Conservation (phyloP, 2,888 invertebrate species). For the Baccha elongata region DNA sequence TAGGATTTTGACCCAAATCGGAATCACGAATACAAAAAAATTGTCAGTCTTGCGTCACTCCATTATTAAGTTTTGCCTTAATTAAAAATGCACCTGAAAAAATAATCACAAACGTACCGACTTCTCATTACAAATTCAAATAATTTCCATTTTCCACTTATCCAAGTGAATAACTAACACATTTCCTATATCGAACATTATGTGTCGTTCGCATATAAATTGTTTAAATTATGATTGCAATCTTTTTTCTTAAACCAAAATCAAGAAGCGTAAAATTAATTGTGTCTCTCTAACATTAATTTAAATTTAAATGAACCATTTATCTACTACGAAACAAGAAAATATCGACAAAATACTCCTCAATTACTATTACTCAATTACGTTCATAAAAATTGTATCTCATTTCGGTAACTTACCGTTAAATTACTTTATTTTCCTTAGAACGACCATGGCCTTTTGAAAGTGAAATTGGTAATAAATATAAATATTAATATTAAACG, state of each 20-base stretch:
- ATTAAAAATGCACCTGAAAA: no score
- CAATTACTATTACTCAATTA: not conserved
- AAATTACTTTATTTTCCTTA: not conserved
- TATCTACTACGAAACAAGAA: no score
- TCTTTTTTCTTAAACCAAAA: not conserved
- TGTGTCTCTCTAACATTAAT: not conserved
- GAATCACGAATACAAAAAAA: no score
- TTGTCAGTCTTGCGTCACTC: no score
- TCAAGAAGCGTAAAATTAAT: not conserved
- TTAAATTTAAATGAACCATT: not conserved
- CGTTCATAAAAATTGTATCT: not conserved
- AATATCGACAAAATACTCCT: not conserved
- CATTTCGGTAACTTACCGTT: not conserved
- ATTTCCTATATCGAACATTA: not conserved
- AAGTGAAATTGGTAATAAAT: constrained; percentile 7
- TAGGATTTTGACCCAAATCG: no score
- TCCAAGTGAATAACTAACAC: no score
- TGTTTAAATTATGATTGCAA: not conserved
- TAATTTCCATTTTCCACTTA: no score
- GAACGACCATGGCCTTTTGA: constrained; percentile 21
- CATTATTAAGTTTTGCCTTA: no score
- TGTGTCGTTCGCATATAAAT: not conserved
- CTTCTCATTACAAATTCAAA: no score
- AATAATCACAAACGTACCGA: no score
- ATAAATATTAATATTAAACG: not conserved